phyloP scores from a whole-genome alignment of 1,140 invertebrate species.

The Harlomillsia oculata region DNA sequence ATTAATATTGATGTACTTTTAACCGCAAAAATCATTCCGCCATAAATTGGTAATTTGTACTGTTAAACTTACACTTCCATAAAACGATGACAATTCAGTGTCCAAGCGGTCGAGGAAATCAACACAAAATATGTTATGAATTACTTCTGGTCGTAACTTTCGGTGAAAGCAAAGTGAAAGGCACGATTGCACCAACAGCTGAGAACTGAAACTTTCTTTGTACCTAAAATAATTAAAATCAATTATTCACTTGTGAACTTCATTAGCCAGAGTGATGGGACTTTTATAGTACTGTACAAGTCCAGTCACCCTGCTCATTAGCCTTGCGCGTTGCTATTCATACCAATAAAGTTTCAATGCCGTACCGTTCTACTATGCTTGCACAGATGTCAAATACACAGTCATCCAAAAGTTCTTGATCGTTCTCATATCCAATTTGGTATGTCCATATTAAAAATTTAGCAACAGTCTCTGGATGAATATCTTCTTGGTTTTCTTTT shows the following conservation, averaged over 20 bases:
- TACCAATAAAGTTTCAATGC: neutral
- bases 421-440: constrained; percentile 43
- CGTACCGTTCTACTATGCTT: neutral
- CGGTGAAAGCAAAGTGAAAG: constrained; percentile 45
- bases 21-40: too few relatives aligned
- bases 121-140: constrained; percentile 47
- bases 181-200: constrained; percentile 41
- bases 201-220: neutral
- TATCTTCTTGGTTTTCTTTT: constrained; percentile 36
- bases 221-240: too few relatives aligned
- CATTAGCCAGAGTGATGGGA: too few relatives aligned
- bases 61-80: constrained; percentile 18
- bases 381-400: constrained; percentile 9
- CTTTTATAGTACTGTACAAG: too few relatives aligned
- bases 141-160: constrained; percentile 41
- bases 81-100: constrained; percentile 38
- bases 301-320: too few relatives aligned
- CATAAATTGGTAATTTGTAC: too few relatives aligned
- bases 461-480: constrained; percentile 39
- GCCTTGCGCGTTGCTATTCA: too few relatives aligned
- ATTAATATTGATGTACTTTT: neutral
- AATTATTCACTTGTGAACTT: too few relatives aligned
- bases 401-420: constrained; percentile 18
- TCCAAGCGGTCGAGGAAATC: constrained; percentile 49
- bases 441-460: constrained; percentile 44